Conservation (phyloP, 2,888 invertebrate genomes). For the Euplexia lucipara region DNA sequence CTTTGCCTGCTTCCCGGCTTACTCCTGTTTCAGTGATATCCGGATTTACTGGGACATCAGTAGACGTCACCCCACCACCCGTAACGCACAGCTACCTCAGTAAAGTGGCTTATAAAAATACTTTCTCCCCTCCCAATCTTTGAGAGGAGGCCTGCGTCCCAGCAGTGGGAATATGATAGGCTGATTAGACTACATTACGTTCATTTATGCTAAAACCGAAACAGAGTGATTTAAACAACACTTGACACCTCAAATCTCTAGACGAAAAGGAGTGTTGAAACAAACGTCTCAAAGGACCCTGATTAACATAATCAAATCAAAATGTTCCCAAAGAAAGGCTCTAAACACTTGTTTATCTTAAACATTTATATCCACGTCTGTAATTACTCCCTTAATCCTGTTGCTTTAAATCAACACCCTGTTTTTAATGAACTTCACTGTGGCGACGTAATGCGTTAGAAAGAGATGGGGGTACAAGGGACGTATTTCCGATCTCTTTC, state of each 20-base stretch:
- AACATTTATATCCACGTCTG: conserved; percentile 52
- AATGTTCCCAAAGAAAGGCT: conserved; percentile 34
- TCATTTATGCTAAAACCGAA: no score
- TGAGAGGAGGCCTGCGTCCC: no score
- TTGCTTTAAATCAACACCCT: conserved; percentile 65
- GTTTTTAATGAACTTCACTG: conserved; percentile 62
- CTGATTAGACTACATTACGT: no score
- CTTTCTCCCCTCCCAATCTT: no score
- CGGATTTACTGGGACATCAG: no score
- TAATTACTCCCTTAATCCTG: conserved; percentile 62
- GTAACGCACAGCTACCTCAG: no score
- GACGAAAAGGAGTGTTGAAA: conserved; percentile 10
- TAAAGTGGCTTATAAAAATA: no score
- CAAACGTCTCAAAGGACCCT: conserved; percentile 12
- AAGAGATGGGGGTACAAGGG: conserved; percentile 17
- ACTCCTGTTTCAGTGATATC: no score
- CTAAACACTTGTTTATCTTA: conserved; percentile 36
- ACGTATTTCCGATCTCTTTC: no score
- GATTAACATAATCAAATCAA: conserved; percentile 50
- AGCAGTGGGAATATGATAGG: no score
- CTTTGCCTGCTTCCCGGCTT: no score
- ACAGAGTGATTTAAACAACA: conserved; percentile 11
- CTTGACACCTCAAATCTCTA: conserved; percentile 3
- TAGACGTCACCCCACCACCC: no score
- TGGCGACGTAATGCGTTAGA: conserved; percentile 38